Conservation (phyloP, 2,797 vertebrate species). For the Neopelma chrysocephalum region DNA sequence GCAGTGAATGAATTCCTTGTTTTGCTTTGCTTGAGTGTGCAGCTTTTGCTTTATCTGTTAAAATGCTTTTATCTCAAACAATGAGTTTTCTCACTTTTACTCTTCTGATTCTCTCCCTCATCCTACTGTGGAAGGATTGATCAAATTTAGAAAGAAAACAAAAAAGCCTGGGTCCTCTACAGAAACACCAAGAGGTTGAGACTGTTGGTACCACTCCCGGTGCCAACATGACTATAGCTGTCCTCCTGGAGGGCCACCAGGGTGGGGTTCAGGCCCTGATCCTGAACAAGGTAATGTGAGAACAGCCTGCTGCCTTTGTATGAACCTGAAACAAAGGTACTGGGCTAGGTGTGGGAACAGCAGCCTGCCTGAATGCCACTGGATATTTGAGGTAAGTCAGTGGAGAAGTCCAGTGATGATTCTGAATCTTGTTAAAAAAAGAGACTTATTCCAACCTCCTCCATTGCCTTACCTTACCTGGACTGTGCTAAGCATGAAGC, state of each 20-base stretch:
- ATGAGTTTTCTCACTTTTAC: background rate
- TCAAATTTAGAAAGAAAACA: background rate
- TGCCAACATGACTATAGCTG: background rate
- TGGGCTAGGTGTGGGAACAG: background rate
- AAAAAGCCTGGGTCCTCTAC: background rate
- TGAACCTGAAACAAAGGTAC: background rate
- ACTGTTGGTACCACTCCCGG: background rate
- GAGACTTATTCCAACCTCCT: background rate
- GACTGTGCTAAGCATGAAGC: background rate
- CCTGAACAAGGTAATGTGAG: background rate
- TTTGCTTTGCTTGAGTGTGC: background rate
- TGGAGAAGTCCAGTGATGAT: background rate
- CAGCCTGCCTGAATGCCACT: background rate
- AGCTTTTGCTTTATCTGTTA: background rate
- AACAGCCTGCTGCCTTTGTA: background rate
- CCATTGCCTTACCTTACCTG: background rate
- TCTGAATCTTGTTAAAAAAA: background rate
- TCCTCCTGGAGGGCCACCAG: background rate
- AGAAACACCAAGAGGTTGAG: background rate
- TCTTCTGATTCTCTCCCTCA: background rate
- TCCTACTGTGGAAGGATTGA: background rate
- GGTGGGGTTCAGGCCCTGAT: background rate
- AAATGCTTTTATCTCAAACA: background rate
- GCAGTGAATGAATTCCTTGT: background rate
- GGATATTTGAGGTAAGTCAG: background rate